phyloP scores from a whole-genome alignment of 1,140 invertebrate genomes.

The Belonocnema kinseyi region DNA sequence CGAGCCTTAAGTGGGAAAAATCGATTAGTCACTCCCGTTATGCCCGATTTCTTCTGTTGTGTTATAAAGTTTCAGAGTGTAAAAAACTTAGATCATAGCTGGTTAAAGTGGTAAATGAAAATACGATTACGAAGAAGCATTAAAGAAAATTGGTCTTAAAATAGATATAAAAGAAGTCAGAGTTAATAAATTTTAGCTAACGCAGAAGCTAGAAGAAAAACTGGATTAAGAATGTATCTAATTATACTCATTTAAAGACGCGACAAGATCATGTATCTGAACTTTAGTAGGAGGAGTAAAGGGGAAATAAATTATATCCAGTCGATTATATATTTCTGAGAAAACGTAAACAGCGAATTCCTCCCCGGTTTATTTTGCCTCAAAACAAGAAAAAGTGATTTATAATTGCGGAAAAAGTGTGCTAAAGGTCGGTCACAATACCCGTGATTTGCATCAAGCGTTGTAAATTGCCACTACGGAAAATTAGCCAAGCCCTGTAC shows the following conservation, averaged over 20 bases:
- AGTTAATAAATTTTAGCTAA: too few relatives aligned
- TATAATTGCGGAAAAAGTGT: neutral
- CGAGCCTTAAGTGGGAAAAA: constrained; percentile 30
- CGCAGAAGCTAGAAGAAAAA: too few relatives aligned
- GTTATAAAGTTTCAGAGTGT: neutral
- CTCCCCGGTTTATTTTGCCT: too few relatives aligned
- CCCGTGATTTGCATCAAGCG: neutral
- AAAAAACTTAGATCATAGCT: neutral
- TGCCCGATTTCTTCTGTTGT: constrained; percentile 9
- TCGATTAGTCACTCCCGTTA: constrained; percentile 30
- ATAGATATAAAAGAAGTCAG: too few relatives aligned
- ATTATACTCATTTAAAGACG: too few relatives aligned
- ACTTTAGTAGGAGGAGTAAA: too few relatives aligned
- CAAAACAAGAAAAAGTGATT: neutral
- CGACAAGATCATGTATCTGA: too few relatives aligned
- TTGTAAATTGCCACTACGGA: neutral
- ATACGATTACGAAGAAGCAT: neutral
- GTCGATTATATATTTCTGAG: too few relatives aligned
- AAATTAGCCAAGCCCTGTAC: neutral
- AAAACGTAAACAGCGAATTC: too few relatives aligned
- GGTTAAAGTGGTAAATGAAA: neutral
- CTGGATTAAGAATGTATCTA: too few relatives aligned
- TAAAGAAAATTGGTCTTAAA: too few relatives aligned
- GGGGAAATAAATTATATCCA: too few relatives aligned
- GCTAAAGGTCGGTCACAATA: constrained; percentile 2